These are phyloP conservation scores for Sicus ferrugineus DNA, from an alignment of 2,888 invertebrate species.

Conservation along the genomic window DNA sequence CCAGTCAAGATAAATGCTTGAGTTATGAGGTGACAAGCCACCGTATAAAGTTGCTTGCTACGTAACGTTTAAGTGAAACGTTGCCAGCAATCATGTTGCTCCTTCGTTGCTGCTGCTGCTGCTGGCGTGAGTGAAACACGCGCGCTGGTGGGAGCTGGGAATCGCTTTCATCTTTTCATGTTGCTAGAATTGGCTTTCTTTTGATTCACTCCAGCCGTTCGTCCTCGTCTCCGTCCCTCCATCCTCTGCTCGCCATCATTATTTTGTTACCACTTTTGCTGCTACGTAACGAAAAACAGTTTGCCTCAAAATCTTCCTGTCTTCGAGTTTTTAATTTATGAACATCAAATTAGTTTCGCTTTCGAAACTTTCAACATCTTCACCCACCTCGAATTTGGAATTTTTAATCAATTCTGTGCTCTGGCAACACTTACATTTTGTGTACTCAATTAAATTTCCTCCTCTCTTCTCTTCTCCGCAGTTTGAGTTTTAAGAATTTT, in stretches of 20 bases:
- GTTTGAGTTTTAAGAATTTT: no score
- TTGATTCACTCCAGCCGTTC: neutral
- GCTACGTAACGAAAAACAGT: neutral
- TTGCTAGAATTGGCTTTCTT: neutral
- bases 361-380: no score
- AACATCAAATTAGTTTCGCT: no score
- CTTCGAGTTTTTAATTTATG: neutral
- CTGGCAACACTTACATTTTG: no score
- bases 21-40: conserved; percentile 29
- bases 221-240: neutral
- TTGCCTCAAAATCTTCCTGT: no score
- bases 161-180: no score
- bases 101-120: neutral
- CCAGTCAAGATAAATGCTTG: conserved; percentile 21
- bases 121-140: no score
- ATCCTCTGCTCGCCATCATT: neutral
- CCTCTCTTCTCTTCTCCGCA: no score
- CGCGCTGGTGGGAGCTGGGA: no score
- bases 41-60: neutral
- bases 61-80: conserved; percentile 28
- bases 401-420: no score
- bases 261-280: neutral
- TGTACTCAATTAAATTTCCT: no score
- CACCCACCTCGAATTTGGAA: no score
- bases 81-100: conserved; percentile 12